Conservation (phyloP, 2,888 invertebrate species). For the Heliothis peltigera region DNA sequence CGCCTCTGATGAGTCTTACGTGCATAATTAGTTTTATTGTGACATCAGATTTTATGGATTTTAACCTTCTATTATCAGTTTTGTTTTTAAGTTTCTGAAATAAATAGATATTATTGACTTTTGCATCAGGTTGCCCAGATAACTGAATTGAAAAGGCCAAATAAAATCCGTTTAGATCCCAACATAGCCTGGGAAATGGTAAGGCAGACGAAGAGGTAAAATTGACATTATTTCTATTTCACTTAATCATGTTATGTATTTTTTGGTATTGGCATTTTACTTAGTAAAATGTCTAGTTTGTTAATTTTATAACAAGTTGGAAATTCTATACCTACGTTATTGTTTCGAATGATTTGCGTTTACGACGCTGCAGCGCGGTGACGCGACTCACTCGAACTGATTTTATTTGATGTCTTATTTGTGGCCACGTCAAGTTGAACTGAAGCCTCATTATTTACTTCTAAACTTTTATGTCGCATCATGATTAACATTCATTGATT, state of each 20-base stretch:
- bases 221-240: too few species aligned
- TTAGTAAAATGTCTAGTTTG: conserved; percentile 14
- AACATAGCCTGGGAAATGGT: too few species aligned
- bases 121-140: too few species aligned
- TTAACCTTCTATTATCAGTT: too few species aligned
- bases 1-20: background rate
- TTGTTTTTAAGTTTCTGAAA: too few species aligned
- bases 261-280: too few species aligned
- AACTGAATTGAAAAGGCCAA: too few species aligned
- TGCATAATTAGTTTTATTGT: background rate
- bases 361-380: conserved; percentile 65
- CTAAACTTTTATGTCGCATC: conserved; percentile 42
- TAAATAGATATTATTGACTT: too few species aligned
- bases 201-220: too few species aligned
- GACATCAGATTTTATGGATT: background rate
- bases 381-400: conserved; percentile 60
- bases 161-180: too few species aligned
- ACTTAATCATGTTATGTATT: too few species aligned
- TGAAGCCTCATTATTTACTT: conserved; percentile 52
- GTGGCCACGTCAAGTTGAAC: conserved; percentile 68
- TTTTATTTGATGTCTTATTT: conserved; percentile 74
- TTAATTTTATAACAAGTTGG: conserved; percentile 39
- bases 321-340: conserved; percentile 38
- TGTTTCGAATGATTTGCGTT: conserved; percentile 69
- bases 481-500: conserved; percentile 56